Conservation (phyloP, 2,888 invertebrate species). For the Panorpa germanica region DNA sequence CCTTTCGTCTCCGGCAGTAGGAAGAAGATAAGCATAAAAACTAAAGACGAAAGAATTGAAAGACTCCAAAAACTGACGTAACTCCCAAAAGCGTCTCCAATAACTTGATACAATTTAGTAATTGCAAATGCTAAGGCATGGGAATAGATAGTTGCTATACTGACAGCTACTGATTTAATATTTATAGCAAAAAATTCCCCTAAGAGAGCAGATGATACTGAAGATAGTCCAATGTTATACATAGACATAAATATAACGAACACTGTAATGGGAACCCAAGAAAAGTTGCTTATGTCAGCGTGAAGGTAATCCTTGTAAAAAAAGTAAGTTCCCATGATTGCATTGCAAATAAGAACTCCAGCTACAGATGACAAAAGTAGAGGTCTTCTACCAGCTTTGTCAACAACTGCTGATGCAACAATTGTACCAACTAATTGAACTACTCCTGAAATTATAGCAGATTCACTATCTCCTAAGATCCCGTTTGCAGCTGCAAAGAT, state of each 20-base stretch:
- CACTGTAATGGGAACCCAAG: conserved; percentile 35
- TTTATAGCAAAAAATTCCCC: conserved; percentile 43
- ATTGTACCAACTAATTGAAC: conserved; percentile 34
- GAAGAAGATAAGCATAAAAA: conserved; percentile 30
- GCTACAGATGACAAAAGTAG: conserved; percentile 37
- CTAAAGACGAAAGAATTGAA: conserved; percentile 27
- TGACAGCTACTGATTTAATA: conserved; percentile 42
- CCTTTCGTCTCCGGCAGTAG: conserved; percentile 40
- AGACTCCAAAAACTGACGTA: conserved; percentile 36
- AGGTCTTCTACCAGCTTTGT: conserved; percentile 37
- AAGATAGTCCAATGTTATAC: conserved; percentile 40
- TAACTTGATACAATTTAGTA: conserved; percentile 34
- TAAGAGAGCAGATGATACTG: conserved; percentile 39
- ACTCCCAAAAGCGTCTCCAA: conserved; percentile 29
- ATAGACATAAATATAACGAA: conserved; percentile 39
- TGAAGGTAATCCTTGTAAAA: conserved; percentile 29
- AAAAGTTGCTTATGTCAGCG: conserved; percentile 26
- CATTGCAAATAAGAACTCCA: conserved; percentile 30
- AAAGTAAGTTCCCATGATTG: conserved; percentile 34
- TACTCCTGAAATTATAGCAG: conserved; percentile 31
- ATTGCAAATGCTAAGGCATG: conserved; percentile 36
- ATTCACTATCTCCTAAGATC: conserved; percentile 26
- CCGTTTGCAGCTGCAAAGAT: conserved; percentile 37
- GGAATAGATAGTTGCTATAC: conserved; percentile 38
- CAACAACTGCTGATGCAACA: conserved; percentile 34